Percentiles rank a stretch among this genome's conserved stretches.
These are phyloP conservation scores for Torymus tubicola DNA, from an alignment of 2,888 invertebrate genomes.

Conservation along the genomic window DNA sequence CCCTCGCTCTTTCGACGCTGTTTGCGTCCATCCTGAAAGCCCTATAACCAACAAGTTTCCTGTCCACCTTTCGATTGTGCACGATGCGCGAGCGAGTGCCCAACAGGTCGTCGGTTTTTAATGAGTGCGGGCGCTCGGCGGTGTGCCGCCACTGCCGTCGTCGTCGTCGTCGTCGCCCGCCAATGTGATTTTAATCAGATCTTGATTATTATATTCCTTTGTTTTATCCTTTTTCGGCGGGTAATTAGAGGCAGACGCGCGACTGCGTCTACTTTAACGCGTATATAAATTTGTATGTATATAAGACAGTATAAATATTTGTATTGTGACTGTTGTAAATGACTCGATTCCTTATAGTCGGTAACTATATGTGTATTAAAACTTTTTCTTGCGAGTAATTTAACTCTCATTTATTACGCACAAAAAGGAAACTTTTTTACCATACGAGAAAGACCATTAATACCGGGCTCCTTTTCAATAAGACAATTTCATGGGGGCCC, in stretches of 20 bases:
- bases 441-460: no score
- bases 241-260: no score
- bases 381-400: no score
- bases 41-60: constrained; percentile 33
- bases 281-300: no score
- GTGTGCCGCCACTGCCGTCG: neutral
- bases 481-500: constrained; percentile 20
- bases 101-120: constrained; percentile 5
- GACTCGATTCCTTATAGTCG: no score
- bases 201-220: neutral
- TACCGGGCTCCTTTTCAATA: constrained; percentile 14
- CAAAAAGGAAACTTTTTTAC: no score
- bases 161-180: neutral
- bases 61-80: constrained; percentile 21
- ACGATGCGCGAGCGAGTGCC: neutral
- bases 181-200: constrained; percentile 2
- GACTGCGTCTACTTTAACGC: no score
- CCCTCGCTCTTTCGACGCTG: constrained; percentile 43
- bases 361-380: no score
- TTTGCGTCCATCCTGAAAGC: constrained; percentile 30
- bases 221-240: no score
- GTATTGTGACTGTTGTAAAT: no score
- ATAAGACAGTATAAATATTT: no score
- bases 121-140: neutral
- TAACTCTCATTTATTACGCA: no score